These are phyloP conservation scores for Pseudopleuronectes americanus DNA, from an alignment of 2,797 vertebrate species.

Conservation along the genomic window DNA sequence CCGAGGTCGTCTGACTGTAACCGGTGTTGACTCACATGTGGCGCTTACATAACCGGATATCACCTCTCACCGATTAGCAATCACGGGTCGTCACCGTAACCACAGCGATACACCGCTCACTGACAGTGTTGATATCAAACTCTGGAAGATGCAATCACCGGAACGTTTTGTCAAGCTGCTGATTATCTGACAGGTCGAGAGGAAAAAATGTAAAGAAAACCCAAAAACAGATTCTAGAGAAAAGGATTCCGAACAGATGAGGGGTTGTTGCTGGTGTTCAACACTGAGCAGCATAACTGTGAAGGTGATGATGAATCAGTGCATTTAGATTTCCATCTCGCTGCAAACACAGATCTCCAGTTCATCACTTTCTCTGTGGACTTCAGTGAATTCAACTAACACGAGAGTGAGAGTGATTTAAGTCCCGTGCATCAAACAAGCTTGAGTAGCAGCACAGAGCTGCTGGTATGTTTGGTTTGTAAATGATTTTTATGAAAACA, in stretches of 20 bases:
- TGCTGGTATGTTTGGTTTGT: no score
- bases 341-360: not conserved
- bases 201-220: conserved; percentile 23
- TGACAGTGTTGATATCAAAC: conserved; percentile 39
- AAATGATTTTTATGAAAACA: no score
- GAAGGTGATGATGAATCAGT: conserved; percentile 25
- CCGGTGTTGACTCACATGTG: conserved; percentile 65
- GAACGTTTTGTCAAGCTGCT: conserved; percentile 41
- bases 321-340: conserved; percentile 13
- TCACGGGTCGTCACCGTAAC: conserved; percentile 30
- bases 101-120: conserved; percentile 44
- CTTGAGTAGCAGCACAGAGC: no score
- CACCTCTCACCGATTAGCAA: conserved; percentile 54
- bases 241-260: conserved; percentile 9
- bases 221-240: conserved; percentile 7
- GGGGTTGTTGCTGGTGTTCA: conserved; percentile 15
- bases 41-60: conserved; percentile 62
- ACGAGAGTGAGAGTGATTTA: no score
- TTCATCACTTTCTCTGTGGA: not conserved
- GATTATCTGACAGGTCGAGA: conserved; percentile 27
- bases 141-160: conserved; percentile 43
- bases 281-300: conserved; percentile 3
- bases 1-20: conserved; percentile 61
- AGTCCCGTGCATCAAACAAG: no score
- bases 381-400: no score